These are phyloP conservation scores for Tenthredo mesomela DNA, from an alignment of 2,888 invertebrate genomes.

Conservation along the genomic window DNA sequence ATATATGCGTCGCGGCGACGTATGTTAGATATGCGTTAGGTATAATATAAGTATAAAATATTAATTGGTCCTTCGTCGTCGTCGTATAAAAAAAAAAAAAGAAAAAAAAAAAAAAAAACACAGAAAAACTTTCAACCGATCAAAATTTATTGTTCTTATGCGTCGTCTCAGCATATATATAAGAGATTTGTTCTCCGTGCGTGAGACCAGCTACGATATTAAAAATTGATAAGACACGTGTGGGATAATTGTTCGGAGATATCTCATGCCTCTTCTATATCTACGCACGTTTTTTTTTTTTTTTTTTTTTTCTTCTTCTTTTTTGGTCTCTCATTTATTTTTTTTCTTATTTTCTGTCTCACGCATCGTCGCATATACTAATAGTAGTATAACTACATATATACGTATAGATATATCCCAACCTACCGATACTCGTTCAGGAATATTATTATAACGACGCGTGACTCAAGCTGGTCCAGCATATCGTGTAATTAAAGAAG, in stretches of 20 bases:
- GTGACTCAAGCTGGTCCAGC: neutral
- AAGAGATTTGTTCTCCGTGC: neutral
- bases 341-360: neutral
- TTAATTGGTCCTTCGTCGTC: neutral
- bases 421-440: neutral
- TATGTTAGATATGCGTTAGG: neutral
- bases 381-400: neutral
- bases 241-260: neutral
- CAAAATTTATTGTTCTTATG: neutral
- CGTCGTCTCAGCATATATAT: neutral
- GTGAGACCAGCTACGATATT: neutral
- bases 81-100: neutral
- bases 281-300: neutral
- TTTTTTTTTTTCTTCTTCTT: neutral
- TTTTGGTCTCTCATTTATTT: neutral
- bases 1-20: too few relatives aligned
- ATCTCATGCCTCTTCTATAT: neutral
- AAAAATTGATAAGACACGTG: slow-evolving; percentile 1
- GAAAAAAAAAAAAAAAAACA: neutral
- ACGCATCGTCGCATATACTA: too few relatives aligned
- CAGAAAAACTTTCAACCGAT: neutral
- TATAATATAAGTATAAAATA: neutral
- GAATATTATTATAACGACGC: slow-evolving; percentile 4
- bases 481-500: slow-evolving; percentile 20
- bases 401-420: too few relatives aligned